phyloP scores from a whole-genome alignment of 2,113 vertebrate species.

The Carlito syrichta region DNA sequence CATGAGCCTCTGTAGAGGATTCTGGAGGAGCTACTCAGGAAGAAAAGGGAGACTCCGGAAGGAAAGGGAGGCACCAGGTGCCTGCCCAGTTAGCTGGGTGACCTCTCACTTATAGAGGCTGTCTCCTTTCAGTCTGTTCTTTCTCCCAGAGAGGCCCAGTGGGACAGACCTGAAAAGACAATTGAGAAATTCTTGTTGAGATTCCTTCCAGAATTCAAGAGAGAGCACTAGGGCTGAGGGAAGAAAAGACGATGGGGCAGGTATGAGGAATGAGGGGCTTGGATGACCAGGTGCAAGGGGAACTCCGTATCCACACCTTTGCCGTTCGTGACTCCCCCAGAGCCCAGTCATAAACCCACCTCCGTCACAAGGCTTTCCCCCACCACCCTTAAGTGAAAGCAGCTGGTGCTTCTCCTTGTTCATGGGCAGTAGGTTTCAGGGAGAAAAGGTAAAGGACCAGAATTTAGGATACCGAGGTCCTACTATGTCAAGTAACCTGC shows the following conservation, averaged over 20 bases:
- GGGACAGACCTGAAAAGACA: not conserved
- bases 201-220: not conserved
- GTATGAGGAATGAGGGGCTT: not conserved
- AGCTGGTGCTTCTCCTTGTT: not conserved
- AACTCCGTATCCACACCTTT: not conserved
- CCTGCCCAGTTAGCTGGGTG: not conserved
- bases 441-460: not conserved
- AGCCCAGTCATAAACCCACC: too few species aligned
- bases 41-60: not conserved
- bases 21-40: not conserved
- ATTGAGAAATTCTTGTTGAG: not conserved
- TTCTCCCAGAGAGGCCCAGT: not conserved
- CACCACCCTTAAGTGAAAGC: not conserved
- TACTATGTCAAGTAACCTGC: not conserved
- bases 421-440: not conserved
- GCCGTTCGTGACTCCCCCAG: not conserved
- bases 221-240: not conserved
- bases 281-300: not conserved
- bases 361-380: not conserved
- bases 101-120: not conserved
- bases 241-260: too few species aligned
- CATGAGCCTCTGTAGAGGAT: not conserved
- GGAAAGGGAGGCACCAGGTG: rapidly evolving
- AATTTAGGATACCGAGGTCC: not conserved
- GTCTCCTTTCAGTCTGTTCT: not conserved